Evolutionary conservation across 1,140 invertebrate genomes (phyloP).

Genomic region (Caenorhabditis tropicalis): DNA sequence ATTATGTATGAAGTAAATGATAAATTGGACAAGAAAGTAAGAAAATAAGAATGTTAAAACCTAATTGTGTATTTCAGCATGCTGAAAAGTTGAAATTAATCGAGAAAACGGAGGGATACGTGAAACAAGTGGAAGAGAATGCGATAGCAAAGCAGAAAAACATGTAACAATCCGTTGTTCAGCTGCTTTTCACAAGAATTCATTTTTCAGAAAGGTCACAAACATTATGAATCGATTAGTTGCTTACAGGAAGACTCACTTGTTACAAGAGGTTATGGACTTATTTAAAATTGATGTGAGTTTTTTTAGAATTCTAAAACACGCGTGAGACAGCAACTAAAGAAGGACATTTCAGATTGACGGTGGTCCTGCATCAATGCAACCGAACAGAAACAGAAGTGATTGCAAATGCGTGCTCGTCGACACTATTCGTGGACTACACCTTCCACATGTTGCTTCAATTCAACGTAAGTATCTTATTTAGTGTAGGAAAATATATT

Average conservation of each 20-base stretch:
- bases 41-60: too few species aligned
- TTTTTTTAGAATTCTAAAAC: neutral
- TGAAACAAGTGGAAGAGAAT: neutral
- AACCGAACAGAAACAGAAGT: neutral
- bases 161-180: neutral
- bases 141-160: neutral
- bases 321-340: too few species aligned
- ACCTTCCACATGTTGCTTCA: neutral
- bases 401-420: constrained; percentile 26
- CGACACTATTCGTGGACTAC: constrained; percentile 37
- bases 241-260: neutral
- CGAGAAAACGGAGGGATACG: neutral
- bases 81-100: neutral
- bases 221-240: neutral
- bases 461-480: neutral
- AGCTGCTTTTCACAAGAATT: neutral
- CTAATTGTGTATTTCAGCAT: neutral
- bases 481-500: neutral
- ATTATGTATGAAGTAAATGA: constrained; percentile 25
- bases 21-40: neutral
- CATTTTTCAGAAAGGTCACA: neutral
- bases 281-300: constrained; percentile 44
- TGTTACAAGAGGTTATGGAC: constrained; percentile 5
- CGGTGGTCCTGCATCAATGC: neutral
- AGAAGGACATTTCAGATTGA: constrained; percentile 11